Evolutionary conservation across 2,888 invertebrate species (phyloP).

Genomic region (Epirrhoe alternata): DNA sequence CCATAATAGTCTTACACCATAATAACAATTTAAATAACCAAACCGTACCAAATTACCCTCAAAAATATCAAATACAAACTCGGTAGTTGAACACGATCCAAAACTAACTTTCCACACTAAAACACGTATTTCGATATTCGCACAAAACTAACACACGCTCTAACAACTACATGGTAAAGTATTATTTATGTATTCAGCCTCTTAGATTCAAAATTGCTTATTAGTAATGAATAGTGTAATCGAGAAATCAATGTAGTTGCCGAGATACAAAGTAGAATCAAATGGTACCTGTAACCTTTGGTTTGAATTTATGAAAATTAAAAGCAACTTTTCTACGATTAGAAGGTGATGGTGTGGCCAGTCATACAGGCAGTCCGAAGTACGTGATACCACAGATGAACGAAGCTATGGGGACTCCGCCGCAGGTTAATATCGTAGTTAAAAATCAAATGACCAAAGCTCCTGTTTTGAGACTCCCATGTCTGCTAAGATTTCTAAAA

Average conservation of each 20-base stretch:
- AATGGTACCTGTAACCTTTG: background rate
- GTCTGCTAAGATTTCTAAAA: too few relatives aligned
- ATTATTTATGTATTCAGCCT: background rate
- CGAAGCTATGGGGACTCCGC: constrained; percentile 66
- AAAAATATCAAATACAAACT: constrained; percentile 27
- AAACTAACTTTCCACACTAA: constrained; percentile 22
- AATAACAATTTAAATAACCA: constrained; percentile 49
- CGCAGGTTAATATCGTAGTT: constrained; percentile 56
- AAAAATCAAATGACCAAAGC: too few relatives aligned
- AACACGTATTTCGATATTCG: constrained; percentile 10
- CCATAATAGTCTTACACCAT: constrained; percentile 73
- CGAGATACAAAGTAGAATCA: background rate
- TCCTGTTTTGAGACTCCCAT: too few relatives aligned
- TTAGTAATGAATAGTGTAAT: background rate
- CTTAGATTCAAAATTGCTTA: background rate
- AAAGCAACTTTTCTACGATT: constrained; percentile 34
- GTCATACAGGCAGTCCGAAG: constrained; percentile 72
- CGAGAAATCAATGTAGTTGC: background rate
- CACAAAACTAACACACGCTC: constrained; percentile 10
- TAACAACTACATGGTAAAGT: constrained; percentile 15
- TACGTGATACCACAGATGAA: constrained; percentile 71
- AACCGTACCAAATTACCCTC: constrained; percentile 16
- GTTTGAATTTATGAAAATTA: background rate
- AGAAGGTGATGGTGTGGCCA: constrained; percentile 77
- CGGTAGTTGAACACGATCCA: constrained; percentile 20